A percentile compares a stretch with the other conserved stretches of the same genome.
Conservation (phyloP, 2,888 invertebrate genomes). For the Perithous albicinctus region DNA sequence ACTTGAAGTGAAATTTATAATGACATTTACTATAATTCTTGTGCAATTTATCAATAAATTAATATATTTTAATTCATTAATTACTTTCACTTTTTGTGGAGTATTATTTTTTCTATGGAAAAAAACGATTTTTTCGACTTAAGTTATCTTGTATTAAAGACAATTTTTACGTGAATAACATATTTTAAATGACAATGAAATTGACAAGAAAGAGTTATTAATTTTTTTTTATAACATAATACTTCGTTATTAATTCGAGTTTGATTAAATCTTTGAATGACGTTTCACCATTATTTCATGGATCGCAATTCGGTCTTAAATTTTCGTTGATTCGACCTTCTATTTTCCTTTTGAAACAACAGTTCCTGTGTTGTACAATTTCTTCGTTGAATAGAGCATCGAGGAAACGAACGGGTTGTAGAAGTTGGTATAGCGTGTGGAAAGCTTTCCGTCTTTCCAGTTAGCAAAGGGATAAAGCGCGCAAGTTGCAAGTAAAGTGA, state of each 20-base stretch:
- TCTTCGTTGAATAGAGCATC: neutral
- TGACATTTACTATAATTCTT: neutral
- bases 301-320: neutral
- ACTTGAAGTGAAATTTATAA: neutral
- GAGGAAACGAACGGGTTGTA: neutral
- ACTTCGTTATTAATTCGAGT: too few relatives aligned
- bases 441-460: conserved; percentile 25
- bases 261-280: too few relatives aligned
- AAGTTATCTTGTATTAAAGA: too few relatives aligned
- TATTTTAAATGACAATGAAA: too few relatives aligned
- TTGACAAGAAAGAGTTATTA: too few relatives aligned
- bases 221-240: too few relatives aligned
- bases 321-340: neutral
- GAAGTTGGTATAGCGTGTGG: conserved; percentile 1
- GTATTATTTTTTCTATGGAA: too few relatives aligned
- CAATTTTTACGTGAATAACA: too few relatives aligned
- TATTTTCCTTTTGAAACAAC: neutral
- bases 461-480: conserved; percentile 34
- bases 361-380: neutral
- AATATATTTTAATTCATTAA: too few relatives aligned
- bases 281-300: neutral
- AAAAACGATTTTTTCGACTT: too few relatives aligned
- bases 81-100: too few relatives aligned
- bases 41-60: too few relatives aligned
- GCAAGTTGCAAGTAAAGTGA: conserved; percentile 39